Base-by-base conservation (phyloP, 2,797 vertebrate species). In the Muraenolepis orangiensis region DNA sequence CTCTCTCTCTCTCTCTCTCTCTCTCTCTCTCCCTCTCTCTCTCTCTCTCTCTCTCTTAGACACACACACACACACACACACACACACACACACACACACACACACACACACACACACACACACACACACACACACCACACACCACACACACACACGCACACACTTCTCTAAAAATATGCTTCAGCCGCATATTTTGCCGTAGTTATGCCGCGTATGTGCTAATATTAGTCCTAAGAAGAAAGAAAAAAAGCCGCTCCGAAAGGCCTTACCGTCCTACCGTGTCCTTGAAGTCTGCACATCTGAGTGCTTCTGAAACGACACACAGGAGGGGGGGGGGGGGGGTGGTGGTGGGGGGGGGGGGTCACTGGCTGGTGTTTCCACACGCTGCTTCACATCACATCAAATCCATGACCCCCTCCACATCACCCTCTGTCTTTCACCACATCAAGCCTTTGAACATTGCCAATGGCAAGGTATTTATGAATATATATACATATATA, bases 381-480 rank as follows among this genome's bases (percentile, higher is more conserved):
- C 42, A 4, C 42, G 4, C 42, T 46, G 20, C 42, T 46, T 46
- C 20, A 18, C 14, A 46, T 46, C 42, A 14, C 42, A 46, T 46
- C 14, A 46, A 3, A 42, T 42, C 38, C 38, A 14, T 40, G 2
- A 1, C 73, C 76, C 69, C 77, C 71, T 82, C 76, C 79, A 73
- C 72, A 74, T 51, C 69, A 67, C 69, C 34, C 36, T 71, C 64
- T 69, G 4, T 23, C 32, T 34, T 72, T 76, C 76, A 73, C 38
- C 64, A 78, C 77, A 75, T 42, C 67, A 80, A 76, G 67, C 75
- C 83, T 88, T 88, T 88, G 85, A 86, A 89, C 84, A 82, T 82
- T 78, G 67, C 74, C 73, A 23, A 80, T 77, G 81, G 42, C 42
- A 20, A 20, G 14, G 6, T 46, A 46, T 46, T n/a, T n/a, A n/a